Base-by-base conservation (phyloP, 2,797 vertebrate species). In the Toxotes lorentzi region DNA sequence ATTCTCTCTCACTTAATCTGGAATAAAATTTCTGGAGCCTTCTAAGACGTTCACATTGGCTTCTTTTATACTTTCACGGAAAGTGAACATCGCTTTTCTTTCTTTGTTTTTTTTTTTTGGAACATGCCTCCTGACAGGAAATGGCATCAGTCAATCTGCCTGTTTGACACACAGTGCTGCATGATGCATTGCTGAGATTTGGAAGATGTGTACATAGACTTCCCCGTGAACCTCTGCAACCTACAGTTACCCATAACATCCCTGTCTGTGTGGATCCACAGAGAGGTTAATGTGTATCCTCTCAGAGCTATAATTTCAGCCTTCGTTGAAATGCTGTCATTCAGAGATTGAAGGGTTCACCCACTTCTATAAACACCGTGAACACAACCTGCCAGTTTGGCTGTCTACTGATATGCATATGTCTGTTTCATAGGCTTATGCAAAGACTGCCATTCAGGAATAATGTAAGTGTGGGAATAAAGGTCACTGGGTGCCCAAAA, bases 261-360 rank as follows among this genome's bases (percentile, higher is more conserved):
- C 59, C 34, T 70, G 51, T 30, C 35, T 67, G 69, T 67, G 13
- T 68, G 83, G 68, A 72, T 83, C 81, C 65, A 59, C 73, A 14
- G 51, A 77, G 85, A 85, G 53, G 35, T 30, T 81, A 83, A 83
- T 79, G 81, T 78, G 72, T 30, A 77, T 72, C 77, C 85, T 69
- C 51, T 43, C 65, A 30, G 50, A 70, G 61, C 68, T 75, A 16
- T 88, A 81, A 89, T 89, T 87, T 69, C 50, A 85, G 59, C 72
- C 68, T 76, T 59, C 48, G 67, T 59, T 86, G 64, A 88, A 86
- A 83, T 47, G 81, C 81, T 83, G 86, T 85, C 79, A 76, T 80
- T 86, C 60, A 19, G 45, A 54, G 77, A 85, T 79, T 87, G 87
- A 84, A 82, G 82, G 86, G 51, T 86, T 89, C 70, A 76, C 57